These are phyloP conservation scores for Lycia hirtaria DNA, from an alignment of 2,888 invertebrate species.

Conservation along the genomic window DNA sequence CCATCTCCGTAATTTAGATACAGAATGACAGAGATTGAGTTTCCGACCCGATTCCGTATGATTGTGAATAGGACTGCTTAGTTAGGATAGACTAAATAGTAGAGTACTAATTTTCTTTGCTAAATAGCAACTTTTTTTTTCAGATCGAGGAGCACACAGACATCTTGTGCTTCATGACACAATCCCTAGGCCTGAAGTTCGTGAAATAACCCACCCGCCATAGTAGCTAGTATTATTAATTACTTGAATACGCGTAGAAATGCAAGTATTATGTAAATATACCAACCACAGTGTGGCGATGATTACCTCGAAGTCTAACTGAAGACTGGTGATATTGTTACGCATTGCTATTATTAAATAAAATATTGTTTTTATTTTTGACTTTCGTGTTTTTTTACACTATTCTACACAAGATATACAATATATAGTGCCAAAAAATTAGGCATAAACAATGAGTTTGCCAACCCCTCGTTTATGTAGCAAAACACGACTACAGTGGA, in stretches of 20 bases:
- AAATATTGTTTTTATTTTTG: conserved; percentile 79
- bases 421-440: too few species aligned
- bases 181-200: conserved; percentile 89
- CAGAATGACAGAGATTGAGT: too few species aligned
- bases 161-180: conserved; percentile 93
- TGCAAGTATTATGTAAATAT: conserved; percentile 77
- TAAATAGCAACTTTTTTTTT: conserved; percentile 62
- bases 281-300: conserved; percentile 67
- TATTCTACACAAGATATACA: not conserved
- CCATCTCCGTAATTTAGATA: too few species aligned
- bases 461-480: too few species aligned
- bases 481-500: too few species aligned
- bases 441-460: too few species aligned
- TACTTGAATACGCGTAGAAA: conserved; percentile 42
- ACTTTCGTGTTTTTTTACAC: conserved; percentile 36
- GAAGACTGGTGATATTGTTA: conserved; percentile 78
- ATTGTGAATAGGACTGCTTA: too few species aligned
- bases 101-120: too few species aligned
- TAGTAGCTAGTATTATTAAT: conserved; percentile 45
- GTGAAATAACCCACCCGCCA: conserved; percentile 58
- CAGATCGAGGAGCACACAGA: conserved; percentile 98
- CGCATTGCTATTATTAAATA: conserved; percentile 78
- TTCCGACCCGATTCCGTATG: too few species aligned
- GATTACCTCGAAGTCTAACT: conserved; percentile 73
- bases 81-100: too few species aligned